A percentile compares a stretch with the other conserved stretches of the same genome.
These are phyloP conservation scores for Acanthisitta chloris DNA, from an alignment of 2,113 vertebrate species.

Conservation along the genomic window DNA sequence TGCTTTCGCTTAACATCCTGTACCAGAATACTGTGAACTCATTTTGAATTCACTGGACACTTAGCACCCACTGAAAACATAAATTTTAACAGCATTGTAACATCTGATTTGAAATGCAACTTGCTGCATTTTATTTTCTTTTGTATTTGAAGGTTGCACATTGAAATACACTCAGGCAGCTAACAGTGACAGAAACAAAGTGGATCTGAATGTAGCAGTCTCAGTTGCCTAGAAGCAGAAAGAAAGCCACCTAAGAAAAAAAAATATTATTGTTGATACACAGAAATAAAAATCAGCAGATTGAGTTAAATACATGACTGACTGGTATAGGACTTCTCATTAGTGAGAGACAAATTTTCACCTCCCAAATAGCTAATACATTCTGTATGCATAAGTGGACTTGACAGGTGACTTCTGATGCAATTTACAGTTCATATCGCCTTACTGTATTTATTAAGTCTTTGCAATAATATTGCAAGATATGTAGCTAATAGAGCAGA, in stretches of 20 bases:
- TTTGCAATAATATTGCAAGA: neutral
- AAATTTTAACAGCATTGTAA: neutral
- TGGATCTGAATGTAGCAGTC: neutral
- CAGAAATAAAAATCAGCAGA: neutral
- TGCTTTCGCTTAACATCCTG: neutral
- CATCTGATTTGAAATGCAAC: neutral
- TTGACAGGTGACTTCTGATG: neutral
- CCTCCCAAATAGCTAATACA: neutral
- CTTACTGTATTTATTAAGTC: neutral
- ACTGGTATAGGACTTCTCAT: neutral
- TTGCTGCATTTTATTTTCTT: neutral
- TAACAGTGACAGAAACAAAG: neutral
- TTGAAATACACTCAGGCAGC: neutral
- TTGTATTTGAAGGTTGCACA: neutral
- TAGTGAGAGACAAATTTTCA: neutral
- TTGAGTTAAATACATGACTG: neutral
- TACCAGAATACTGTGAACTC: neutral
- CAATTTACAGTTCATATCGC: neutral
- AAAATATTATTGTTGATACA: neutral
- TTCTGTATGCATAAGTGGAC: neutral
- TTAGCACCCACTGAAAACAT: neutral
- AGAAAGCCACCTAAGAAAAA: neutral
- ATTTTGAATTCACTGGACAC: neutral
- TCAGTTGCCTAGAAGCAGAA: neutral
- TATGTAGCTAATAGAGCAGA: neutral